Conservation (phyloP, 2,888 invertebrate genomes). For the Oscheius sp. region DNA sequence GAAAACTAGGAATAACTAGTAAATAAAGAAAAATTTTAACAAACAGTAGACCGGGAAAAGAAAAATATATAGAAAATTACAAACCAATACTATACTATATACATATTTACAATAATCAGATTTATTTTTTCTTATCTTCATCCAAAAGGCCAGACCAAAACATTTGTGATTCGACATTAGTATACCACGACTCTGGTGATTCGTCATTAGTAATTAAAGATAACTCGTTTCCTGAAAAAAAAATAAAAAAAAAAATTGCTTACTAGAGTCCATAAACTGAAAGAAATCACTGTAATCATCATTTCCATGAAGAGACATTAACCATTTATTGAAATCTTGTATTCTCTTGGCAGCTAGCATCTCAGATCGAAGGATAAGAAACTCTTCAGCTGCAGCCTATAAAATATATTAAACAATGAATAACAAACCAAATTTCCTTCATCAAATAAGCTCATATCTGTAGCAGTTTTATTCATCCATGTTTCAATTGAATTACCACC, state of each 20-base stretch:
- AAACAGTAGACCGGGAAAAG: too few relatives aligned
- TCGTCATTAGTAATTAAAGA: slow-evolving; percentile 15
- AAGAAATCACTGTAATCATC: slow-evolving; percentile 28
- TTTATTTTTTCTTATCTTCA: slow-evolving; percentile 25
- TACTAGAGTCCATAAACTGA: slow-evolving; percentile 24
- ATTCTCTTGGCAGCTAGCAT: background rate
- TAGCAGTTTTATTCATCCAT: slow-evolving; percentile 14
- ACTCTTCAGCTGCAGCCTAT: slow-evolving; percentile 7
- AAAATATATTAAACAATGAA: background rate
- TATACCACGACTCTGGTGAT: slow-evolving; percentile 18
- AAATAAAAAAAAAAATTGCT: background rate
- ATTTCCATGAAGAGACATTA: slow-evolving; percentile 25
- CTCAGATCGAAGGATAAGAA: slow-evolving; percentile 13
- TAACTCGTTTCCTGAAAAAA: slow-evolving; percentile 16
- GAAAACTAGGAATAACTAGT: too few relatives aligned
- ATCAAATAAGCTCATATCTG: slow-evolving; percentile 12
- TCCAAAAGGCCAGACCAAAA: slow-evolving; percentile 28
- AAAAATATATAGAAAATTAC: too few relatives aligned
- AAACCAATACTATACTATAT: too few relatives aligned
- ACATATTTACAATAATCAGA: too few relatives aligned
- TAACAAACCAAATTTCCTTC: background rate
- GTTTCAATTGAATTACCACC: slow-evolving; percentile 2
- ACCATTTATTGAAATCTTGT: slow-evolving; percentile 19
- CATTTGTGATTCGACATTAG: slow-evolving; percentile 16
- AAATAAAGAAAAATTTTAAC: too few relatives aligned